phyloP scores from a whole-genome alignment of 1,140 invertebrate species.

The Pomacea maculata region DNA sequence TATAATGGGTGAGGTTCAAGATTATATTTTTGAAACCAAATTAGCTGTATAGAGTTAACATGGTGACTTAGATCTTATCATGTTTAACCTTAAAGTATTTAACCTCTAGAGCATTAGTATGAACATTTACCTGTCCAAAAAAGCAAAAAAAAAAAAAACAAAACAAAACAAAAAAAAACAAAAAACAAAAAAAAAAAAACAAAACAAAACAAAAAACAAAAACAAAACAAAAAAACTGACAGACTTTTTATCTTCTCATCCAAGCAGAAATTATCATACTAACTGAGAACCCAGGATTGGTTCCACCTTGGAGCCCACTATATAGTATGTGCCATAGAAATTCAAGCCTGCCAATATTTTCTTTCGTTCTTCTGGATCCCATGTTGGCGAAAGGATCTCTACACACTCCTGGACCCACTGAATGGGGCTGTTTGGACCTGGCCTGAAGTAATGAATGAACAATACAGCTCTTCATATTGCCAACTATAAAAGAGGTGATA shows the following conservation, averaged over 20 bases:
- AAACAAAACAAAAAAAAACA: too few species aligned
- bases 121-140: background rate
- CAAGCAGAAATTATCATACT: slow-evolving; percentile 66
- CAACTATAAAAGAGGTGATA: too few species aligned
- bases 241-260: background rate
- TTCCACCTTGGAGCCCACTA: slow-evolving; percentile 74
- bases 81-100: background rate
- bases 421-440: slow-evolving; percentile 85
- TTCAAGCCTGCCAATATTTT: slow-evolving; percentile 91
- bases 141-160: too few species aligned
- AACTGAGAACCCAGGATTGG: slow-evolving; percentile 83
- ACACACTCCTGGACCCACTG: slow-evolving; percentile 85
- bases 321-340: slow-evolving; percentile 93
- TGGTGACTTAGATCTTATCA: background rate
- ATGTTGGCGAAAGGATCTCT: slow-evolving; percentile 72
- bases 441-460: slow-evolving; percentile 47
- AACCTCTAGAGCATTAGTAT: background rate
- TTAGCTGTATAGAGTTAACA: background rate
- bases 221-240: background rate
- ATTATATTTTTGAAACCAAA: background rate
- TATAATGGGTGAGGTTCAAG: background rate
- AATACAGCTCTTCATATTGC: background rate
- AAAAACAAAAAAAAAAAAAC: too few species aligned
- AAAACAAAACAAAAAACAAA: too few species aligned
- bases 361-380: slow-evolving; percentile 69